Conservation (phyloP, 1,140 invertebrate species). For the Heliconius hewitsoni region DNA sequence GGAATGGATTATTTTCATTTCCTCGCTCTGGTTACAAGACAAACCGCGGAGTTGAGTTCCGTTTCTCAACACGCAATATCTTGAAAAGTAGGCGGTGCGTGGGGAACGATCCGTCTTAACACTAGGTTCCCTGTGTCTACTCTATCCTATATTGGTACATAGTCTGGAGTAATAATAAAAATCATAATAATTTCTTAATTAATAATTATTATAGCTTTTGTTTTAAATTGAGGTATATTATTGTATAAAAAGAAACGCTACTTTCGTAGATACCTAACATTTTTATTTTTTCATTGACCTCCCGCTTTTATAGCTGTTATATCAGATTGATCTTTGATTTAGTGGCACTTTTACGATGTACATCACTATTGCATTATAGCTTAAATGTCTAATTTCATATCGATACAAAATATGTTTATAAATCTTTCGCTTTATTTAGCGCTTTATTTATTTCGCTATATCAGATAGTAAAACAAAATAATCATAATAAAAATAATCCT, state of each 20-base stretch:
- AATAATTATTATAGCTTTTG: no score
- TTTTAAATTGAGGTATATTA: no score
- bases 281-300: not conserved
- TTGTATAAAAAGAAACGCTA: not conserved
- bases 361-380: conserved; percentile 4
- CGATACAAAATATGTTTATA: not conserved
- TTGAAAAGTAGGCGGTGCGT: not conserved
- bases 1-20: no score
- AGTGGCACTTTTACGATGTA: not conserved
- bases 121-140: no score
- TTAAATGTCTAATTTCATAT: not conserved
- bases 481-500: no score
- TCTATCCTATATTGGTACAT: no score
- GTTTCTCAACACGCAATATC: not conserved
- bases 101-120: no score
- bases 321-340: conserved; percentile 5
- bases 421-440: not conserved
- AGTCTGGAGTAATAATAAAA: no score
- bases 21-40: no score
- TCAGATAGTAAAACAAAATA: no score
- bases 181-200: no score
- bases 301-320: not conserved
- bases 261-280: not conserved
- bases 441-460: not conserved
- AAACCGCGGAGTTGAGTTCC: no score